Evolutionary conservation across 2,113 vertebrate genomes (phyloP).

Genomic region (Tyrannus savana): DNA sequence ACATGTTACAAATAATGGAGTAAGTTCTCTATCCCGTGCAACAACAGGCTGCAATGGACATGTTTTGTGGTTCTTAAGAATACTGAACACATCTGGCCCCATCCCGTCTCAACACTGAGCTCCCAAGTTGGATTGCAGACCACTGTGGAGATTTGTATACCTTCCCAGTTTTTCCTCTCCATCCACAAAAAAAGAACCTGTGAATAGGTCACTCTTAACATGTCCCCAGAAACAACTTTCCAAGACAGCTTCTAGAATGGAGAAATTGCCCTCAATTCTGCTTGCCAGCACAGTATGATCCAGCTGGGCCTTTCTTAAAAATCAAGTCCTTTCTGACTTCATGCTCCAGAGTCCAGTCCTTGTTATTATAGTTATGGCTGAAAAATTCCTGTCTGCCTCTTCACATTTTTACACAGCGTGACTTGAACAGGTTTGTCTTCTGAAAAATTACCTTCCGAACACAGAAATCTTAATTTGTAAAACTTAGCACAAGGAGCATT

Average conservation of each 20-base stretch:
- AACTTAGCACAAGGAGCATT: slow-evolving; percentile 19
- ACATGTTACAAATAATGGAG: slow-evolving; percentile 66
- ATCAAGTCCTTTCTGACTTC: slow-evolving; percentile 64
- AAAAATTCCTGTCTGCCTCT: slow-evolving; percentile 40
- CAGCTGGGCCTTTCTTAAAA: slow-evolving; percentile 19
- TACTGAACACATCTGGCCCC: slow-evolving; percentile 64
- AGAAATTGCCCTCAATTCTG: slow-evolving; percentile 38
- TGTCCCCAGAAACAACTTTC: slow-evolving; percentile 27
- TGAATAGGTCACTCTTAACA: slow-evolving; percentile 55
- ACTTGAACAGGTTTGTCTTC: slow-evolving; percentile 59
- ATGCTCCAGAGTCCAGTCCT: slow-evolving; percentile 60
- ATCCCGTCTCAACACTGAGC: slow-evolving; percentile 45
- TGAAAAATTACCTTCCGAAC: slow-evolving; percentile 50
- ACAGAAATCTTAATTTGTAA: slow-evolving; percentile 25
- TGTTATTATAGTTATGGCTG: neutral
- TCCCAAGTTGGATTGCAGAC: slow-evolving; percentile 66
- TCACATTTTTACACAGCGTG: slow-evolving; percentile 40
- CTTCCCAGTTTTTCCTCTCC: slow-evolving; percentile 57
- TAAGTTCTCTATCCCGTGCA: slow-evolving; percentile 71
- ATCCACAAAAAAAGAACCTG: slow-evolving; percentile 45
- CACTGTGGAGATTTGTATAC: slow-evolving; percentile 64
- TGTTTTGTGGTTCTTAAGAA: slow-evolving; percentile 72
- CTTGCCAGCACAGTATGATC: slow-evolving; percentile 16
- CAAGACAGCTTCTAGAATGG: slow-evolving; percentile 63
- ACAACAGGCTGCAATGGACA: slow-evolving; percentile 70